Base-by-base conservation (phyloP, 2,888 invertebrate species). In the Leptogaster cylindrica region DNA sequence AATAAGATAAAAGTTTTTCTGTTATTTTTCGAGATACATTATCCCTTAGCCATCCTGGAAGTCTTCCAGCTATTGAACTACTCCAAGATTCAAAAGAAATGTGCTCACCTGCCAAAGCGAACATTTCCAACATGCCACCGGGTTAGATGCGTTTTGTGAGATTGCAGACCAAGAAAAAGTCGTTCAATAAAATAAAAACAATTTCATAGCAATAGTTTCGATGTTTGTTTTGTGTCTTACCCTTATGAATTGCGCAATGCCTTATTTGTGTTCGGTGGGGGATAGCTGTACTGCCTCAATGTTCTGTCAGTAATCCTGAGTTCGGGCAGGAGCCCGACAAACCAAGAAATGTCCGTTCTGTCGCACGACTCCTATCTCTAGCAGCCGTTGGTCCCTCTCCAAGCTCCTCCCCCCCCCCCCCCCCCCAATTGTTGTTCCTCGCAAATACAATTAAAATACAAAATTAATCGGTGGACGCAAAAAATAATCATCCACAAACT, bases 401-500 rank as follows among this genome's bases (percentile, higher is more conserved):
- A 39, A 58, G 27, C 28, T n/a, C 3, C 7, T 7, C 14, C 41
- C 27, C 46, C 48, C 39, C 12, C 33, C 20, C 39, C 27, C 18
- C 16, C 52, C 65, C 4, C 41, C 2, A 10, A n/a, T n/a, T n/a
- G n/a, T n/a, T n/a, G n/a, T n/a, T n/a, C n/a, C n/a, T 28, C 14
- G 7, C 12, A 16, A 28, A 20, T 25, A n/a, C 61, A 65, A 65
- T 48, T 48, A 65, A 31, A 65, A 50, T 14, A 27, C 64, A 36
- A 50, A 65, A 65, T 65, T 36, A 48, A 65, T 65, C 65, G 48
- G 33, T 14, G 25, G 27, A 31, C 31, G 50, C 39, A 65, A 65
- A 51, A 65, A 52, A 52, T 52, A 28, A 65, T 27, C 66, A 69
- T 66, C 70, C 68, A 71, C 72, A 67, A 71, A 70, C 70, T 72